Conservation (phyloP, 2,797 vertebrate species). For the Agapornis canus region DNA sequence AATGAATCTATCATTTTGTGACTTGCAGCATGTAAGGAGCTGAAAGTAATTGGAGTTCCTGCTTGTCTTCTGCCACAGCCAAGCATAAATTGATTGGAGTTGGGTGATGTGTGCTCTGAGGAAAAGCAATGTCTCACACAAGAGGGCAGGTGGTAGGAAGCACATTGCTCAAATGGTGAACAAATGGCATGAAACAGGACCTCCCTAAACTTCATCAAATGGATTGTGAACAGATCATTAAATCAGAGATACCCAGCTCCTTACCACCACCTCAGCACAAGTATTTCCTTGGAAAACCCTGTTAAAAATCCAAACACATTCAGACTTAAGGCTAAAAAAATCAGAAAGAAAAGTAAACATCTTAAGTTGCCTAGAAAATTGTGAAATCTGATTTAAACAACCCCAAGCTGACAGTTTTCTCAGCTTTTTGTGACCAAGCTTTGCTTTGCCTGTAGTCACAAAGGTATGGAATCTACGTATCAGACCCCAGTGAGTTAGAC, state of each 20-base stretch:
- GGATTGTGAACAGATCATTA: background rate
- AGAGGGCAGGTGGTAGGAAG: background rate
- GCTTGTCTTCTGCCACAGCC: background rate
- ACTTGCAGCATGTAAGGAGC: background rate
- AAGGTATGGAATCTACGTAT: background rate
- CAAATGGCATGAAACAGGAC: background rate
- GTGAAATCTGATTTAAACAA: background rate
- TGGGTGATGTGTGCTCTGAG: background rate
- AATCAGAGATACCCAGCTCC: background rate
- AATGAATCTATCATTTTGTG: background rate
- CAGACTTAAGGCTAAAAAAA: background rate
- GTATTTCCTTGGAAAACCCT: background rate
- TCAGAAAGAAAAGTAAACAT: background rate
- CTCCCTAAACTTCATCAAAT: background rate
- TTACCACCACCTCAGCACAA: background rate
- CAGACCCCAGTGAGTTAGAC: background rate
- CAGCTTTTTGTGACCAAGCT: background rate
- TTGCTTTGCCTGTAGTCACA: background rate
- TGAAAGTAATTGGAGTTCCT: background rate
- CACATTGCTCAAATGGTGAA: background rate
- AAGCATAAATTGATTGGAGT: background rate
- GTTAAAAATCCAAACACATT: background rate
- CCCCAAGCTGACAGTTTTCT: background rate
- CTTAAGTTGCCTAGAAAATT: background rate
- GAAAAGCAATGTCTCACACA: background rate